Base-by-base conservation (phyloP, 2,113 vertebrate genomes). In the Cettia cetti region DNA sequence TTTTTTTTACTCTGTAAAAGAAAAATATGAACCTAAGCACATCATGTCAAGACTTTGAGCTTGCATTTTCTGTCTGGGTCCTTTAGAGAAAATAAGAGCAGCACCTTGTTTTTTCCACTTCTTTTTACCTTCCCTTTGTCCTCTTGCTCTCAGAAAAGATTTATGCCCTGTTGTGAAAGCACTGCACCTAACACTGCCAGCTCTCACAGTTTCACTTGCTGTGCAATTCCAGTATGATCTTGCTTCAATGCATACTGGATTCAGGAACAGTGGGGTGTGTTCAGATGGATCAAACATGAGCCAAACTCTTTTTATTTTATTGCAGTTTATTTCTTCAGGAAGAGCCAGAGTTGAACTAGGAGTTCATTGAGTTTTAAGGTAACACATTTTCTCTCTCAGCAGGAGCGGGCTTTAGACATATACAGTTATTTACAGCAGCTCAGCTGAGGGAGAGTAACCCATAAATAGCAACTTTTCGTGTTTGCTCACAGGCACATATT, bases 381-480 rank as follows among this genome's bases (percentile, higher is more conserved):
- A 75, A 93, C 91, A 90, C 92, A 63, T 95, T 96, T 93, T 95
- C 86, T 86, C 60, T 96, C 95, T 96, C 92, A 92, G 96, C 94
- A 93, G 91, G 86, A 95, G 72, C 82, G 86, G 86, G 56, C 92
- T 65, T 78, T 95, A 1, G 1, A 82, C 83, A 71, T 96, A 94
- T 78, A 96, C 6, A 17, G 86, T 96, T 97, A 97, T 96, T 97
- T 97, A 97, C 95, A 95, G 90, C 95, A 94, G 82, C 92, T 93
- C 83, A 86, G 91, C 64, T 89, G 72, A 92, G 89, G 86, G 82
- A 96, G 83, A 86, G 69, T 81, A 95, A 91, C 80, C 92, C 95
- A 96, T 96, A 97, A 97, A 97, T 97, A 97, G 96, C 80, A 96
- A 86, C 86, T 92, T 70, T 76, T 93, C 70, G 44, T 83, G 79